Conservation (phyloP, 30 jellyfish, hydroid and myxozoan genomes). For the Hydractinia symbiolongicarpus region DNA sequence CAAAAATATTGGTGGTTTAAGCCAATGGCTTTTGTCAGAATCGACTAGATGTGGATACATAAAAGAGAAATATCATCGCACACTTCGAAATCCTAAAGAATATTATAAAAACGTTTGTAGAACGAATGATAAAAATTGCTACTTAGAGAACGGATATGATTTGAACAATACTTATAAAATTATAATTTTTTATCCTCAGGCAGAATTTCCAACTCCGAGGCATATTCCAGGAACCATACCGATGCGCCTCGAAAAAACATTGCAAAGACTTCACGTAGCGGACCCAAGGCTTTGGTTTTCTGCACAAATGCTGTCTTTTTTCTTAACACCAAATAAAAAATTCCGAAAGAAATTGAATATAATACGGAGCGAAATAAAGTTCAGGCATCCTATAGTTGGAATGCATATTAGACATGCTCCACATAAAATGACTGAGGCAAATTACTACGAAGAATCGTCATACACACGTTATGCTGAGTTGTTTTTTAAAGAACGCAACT, state of each 20-base stretch:
- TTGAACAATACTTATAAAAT: not conserved
- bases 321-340: not conserved
- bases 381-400: constrained; percentile 13
- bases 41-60: not conserved
- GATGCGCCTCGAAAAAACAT: not conserved
- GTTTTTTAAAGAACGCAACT: not conserved
- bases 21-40: not conserved
- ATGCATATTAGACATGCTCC: constrained; percentile 37
- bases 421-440: constrained; percentile 7
- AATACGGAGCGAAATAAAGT: no score
- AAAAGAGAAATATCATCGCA: not conserved
- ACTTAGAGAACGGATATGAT: not conserved
- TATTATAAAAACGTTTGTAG: not conserved
- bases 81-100: no score
- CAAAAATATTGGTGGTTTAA: not conserved
- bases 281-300: constrained; percentile 1
- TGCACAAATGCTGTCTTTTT: not conserved
- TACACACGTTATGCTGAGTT: not conserved
- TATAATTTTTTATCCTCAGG: not conserved
- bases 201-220: constrained; percentile 3
- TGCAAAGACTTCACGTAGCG: not conserved
- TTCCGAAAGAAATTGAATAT: no score
- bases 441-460: not conserved
- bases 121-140: not conserved
- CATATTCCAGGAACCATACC: constrained; percentile 12